These are phyloP conservation scores for Deilephila porcellus DNA, from an alignment of 2,888 invertebrate species.

Conservation along the genomic window DNA sequence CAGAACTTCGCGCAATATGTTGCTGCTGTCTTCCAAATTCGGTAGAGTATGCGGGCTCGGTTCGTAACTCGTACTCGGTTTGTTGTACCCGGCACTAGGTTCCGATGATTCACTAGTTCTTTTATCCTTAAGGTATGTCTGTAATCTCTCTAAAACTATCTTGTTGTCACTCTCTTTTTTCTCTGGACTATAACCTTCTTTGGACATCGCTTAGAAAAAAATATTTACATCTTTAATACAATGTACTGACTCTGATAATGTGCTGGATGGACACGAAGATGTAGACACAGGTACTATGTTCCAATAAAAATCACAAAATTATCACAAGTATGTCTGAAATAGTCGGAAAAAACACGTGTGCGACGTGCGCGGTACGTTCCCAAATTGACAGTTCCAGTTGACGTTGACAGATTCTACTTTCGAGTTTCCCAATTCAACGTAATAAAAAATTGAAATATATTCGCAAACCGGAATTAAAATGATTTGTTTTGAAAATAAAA, in stretches of 20 bases:
- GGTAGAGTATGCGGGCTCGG: slow-evolving; percentile 54
- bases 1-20: slow-evolving; percentile 74
- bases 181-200: slow-evolving; percentile 80
- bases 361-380: slow-evolving; percentile 48
- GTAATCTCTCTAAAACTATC: slow-evolving; percentile 79
- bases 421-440: too few relatives aligned
- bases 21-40: slow-evolving; percentile 69
- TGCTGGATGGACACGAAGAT: background rate
- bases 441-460: too few relatives aligned
- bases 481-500: too few relatives aligned
- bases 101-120: slow-evolving; percentile 68
- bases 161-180: slow-evolving; percentile 81
- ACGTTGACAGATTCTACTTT: slow-evolving; percentile 28
- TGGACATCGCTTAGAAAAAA: slow-evolving; percentile 68
- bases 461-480: too few relatives aligned
- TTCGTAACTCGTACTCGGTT: slow-evolving; percentile 76
- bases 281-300: background rate
- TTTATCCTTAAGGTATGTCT: slow-evolving; percentile 79
- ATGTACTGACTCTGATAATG: background rate
- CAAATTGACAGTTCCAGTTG: slow-evolving; percentile 33
- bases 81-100: slow-evolving; percentile 59
- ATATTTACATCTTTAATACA: slow-evolving; percentile 49
- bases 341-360: slow-evolving; percentile 54
- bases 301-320: slow-evolving; percentile 33
- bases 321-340: slow-evolving; percentile 25